phyloP scores from a whole-genome alignment of 2,888 invertebrate species.

The Oscheius sp. region DNA sequence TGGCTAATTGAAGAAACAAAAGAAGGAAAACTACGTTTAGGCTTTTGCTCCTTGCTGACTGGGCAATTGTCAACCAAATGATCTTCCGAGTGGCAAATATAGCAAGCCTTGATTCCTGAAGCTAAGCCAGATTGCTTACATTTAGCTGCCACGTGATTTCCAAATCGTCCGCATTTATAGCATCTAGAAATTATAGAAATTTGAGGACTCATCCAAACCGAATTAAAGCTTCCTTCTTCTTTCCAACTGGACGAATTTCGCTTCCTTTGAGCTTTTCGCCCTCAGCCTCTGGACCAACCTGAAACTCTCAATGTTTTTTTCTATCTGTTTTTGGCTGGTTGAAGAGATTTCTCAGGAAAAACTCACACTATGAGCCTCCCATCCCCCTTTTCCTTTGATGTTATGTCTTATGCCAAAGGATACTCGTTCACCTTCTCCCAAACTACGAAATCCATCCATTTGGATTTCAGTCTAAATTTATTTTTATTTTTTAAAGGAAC shows the following conservation, averaged over 20 bases:
- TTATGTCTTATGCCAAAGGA: slow-evolving; percentile 44
- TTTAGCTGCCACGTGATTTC: slow-evolving; percentile 43
- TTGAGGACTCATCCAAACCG: slow-evolving; percentile 37
- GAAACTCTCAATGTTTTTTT: not conserved
- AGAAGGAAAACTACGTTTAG: not conserved
- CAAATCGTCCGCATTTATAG: slow-evolving; percentile 47
- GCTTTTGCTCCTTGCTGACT: not conserved
- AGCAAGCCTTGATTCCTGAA: slow-evolving; percentile 40
- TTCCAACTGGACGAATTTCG: slow-evolving; percentile 30
- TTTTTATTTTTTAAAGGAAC: not conserved
- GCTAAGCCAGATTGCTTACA: slow-evolving; percentile 42
- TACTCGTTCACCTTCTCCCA: slow-evolving; percentile 50
- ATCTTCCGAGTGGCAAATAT: slow-evolving; percentile 42
- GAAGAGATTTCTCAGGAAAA: not conserved
- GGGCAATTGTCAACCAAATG: slow-evolving; percentile 45
- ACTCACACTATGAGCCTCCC: slow-evolving; percentile 44
- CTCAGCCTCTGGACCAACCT: slow-evolving; percentile 28
- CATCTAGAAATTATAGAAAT: slow-evolving; percentile 36
- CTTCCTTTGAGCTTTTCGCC: slow-evolving; percentile 25
- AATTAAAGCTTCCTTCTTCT: slow-evolving; percentile 21
- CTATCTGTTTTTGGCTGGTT: not conserved
- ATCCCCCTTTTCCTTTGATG: slow-evolving; percentile 39
- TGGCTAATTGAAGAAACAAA: not conserved
- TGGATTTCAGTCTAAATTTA: slow-evolving; percentile 39
- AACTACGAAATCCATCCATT: slow-evolving; percentile 54